These are phyloP conservation scores for Nowickia ferox DNA, from an alignment of 2,888 invertebrate species.

Conservation along the genomic window DNA sequence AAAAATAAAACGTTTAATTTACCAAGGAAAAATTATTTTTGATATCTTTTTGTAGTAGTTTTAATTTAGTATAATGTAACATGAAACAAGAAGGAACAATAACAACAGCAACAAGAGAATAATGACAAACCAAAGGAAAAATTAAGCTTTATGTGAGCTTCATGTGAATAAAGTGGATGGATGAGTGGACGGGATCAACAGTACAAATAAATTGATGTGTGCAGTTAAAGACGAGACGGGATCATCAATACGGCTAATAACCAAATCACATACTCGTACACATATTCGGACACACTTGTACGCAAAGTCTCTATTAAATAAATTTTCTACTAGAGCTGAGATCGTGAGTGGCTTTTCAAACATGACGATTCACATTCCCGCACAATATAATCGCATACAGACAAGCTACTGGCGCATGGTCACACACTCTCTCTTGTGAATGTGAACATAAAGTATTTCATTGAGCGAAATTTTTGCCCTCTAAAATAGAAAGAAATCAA, in stretches of 20 bases:
- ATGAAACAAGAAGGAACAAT: slow-evolving; percentile 30
- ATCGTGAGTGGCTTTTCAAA: background rate
- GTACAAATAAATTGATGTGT: slow-evolving; percentile 41
- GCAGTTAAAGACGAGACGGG: slow-evolving; percentile 39
- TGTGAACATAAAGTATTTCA: too few species aligned
- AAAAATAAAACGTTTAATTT: slow-evolving; percentile 58
- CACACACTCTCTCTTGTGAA: too few species aligned
- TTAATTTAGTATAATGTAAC: slow-evolving; percentile 45
- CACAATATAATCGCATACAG: background rate
- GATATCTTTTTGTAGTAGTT: slow-evolving; percentile 23
- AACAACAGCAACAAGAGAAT: slow-evolving; percentile 5
- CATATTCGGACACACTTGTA: background rate
- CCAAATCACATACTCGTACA: slow-evolving; percentile 30
- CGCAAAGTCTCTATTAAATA: slow-evolving; percentile 2
- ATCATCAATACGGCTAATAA: slow-evolving; percentile 60
- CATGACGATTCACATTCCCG: background rate
- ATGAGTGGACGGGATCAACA: slow-evolving; percentile 42
- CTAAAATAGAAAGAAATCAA: too few species aligned
- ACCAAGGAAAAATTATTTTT: slow-evolving; percentile 45
- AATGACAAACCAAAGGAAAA: slow-evolving; percentile 50
- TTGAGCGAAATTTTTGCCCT: too few species aligned
- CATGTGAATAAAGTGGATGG: slow-evolving; percentile 13
- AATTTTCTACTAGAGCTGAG: background rate
- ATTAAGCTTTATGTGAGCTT: background rate
- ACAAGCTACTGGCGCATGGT: background rate